These are phyloP conservation scores for Odontesthes bonariensis DNA, from an alignment of 2,113 vertebrate genomes.

Conservation along the genomic window DNA sequence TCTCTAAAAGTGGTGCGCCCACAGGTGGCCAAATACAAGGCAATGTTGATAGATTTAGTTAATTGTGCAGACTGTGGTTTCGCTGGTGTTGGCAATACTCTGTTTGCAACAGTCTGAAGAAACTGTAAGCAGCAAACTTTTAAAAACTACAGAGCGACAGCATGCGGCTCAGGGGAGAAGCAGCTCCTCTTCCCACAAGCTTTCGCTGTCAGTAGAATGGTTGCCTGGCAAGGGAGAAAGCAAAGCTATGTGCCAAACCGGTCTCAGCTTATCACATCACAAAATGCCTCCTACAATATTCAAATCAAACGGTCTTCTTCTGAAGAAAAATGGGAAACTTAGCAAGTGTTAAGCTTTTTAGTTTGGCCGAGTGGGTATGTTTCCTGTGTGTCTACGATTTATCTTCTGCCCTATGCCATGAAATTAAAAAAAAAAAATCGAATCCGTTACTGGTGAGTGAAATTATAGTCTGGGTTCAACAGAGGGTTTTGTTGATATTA, in stretches of 20 bases:
- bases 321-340: neutral
- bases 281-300: conserved; percentile 10
- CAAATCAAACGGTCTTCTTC: conserved; percentile 1
- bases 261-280: neutral
- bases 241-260: neutral
- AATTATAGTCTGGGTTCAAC: too few species aligned
- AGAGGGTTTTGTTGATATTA: too few species aligned
- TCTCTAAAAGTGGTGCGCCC: too few species aligned
- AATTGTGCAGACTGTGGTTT: conserved; percentile 10
- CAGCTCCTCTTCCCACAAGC: conserved; percentile 5
- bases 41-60: neutral
- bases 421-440: too few species aligned
- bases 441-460: too few species aligned
- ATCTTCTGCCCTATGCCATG: too few species aligned
- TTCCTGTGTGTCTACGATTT: neutral
- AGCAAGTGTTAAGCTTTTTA: neutral
- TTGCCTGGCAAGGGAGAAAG: conserved; percentile 19
- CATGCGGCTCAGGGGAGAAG: conserved; percentile 4
- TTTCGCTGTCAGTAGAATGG: conserved; percentile 1
- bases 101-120: neutral
- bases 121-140: neutral
- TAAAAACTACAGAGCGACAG: neutral
- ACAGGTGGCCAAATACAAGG: neutral
- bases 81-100: neutral
- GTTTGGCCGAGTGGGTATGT: neutral